Conservation (phyloP, 2,113 vertebrate species). For the Dromaius novaehollandiae region DNA sequence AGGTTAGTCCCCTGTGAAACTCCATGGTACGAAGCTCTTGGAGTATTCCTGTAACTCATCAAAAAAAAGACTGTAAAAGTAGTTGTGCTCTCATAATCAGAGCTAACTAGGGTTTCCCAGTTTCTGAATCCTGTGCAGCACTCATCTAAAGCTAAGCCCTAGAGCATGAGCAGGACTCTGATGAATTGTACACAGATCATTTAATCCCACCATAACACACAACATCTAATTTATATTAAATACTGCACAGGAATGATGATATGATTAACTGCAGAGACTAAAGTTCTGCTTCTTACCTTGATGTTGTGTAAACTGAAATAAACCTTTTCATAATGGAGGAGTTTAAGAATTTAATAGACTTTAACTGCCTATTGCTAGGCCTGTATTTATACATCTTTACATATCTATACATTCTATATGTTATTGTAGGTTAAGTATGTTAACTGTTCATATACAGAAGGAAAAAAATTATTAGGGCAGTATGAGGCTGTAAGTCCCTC, state of each 20-base stretch:
- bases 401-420: not conserved
- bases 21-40: not conserved
- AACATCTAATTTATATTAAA: not conserved
- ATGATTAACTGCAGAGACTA: not conserved
- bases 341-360: not conserved
- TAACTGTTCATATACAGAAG: not conserved
- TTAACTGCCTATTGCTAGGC: not conserved
- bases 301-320: not conserved
- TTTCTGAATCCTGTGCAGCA: not conserved
- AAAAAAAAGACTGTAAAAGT: not conserved
- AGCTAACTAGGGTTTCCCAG: not conserved
- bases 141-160: not conserved
- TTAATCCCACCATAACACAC: not conserved
- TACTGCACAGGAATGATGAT: not conserved
- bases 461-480: not conserved
- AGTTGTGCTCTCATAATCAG: not conserved
- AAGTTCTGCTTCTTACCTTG: not conserved
- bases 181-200: not conserved
- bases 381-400: not conserved
- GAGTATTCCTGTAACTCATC: not conserved
- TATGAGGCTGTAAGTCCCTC: not conserved
- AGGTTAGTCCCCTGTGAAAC: not conserved
- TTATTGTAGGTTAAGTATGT: not conserved
- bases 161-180: not conserved
- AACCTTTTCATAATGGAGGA: not conserved